Base-by-base conservation (phyloP, 2,888 invertebrate genomes). In the Bombylius discolor region DNA sequence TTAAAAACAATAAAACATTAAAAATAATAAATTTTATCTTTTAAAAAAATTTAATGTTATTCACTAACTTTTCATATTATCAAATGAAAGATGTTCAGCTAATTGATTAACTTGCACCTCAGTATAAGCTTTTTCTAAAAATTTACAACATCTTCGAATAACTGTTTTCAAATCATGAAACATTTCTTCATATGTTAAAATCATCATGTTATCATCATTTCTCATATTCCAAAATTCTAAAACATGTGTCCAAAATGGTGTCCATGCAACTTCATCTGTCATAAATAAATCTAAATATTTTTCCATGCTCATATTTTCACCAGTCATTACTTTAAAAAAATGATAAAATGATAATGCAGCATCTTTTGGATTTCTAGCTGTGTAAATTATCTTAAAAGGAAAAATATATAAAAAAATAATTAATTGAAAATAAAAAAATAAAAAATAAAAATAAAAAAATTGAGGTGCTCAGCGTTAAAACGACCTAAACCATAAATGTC, bases 351-450 rank as follows among this genome's bases (percentile, higher is more conserved):
- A 91, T 0, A 90, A 85, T 1, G 81, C 82, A 0, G 87, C 84
- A 68, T 92, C 91, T 67, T 87, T 84, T 0, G 89, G 88, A 70
- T 92, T 89, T 56, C 92, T 77, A 1, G 85, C 85, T 0, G 91
- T 83, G 66, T 90, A 92, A 53, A 92, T 79, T 31, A 89, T 78
- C 79, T 84, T 11, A 36, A 36, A 8, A 71, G 52, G 66, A 68
- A 46, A 33, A 47, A 5, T n/a, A 9, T 13, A 14, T 9, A 23
- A 47, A 23, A 33, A 31, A 36, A 32, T 47, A 49, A 46, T 48
- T 36, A 45, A 50, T 13, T 47, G 23, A 33, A 11, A 42, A 11
- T 5, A 11, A 11, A 42, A 42, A 42, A 42, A 42, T 5, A 1
- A 5, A 47, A 39, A 39, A 7, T 47, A 49, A 9, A 31, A 12